Evolutionary conservation across 35 echinoderm and acorn worm species (phyloP), one percentile per base, ranked within the genome.

Genomic region (Chiridota heheva): DNA sequence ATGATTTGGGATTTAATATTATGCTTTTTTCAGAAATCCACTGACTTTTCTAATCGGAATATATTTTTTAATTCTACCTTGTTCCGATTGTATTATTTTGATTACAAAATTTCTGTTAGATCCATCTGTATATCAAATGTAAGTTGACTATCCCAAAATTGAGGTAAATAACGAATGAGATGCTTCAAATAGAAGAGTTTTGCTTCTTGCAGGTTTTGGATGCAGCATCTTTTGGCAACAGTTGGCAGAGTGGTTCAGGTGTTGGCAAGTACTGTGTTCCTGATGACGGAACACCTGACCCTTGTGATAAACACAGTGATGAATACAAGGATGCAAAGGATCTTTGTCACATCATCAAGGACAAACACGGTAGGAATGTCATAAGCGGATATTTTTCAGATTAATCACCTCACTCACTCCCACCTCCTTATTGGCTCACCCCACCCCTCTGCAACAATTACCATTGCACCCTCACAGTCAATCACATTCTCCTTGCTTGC

Each of bases 201-300:
- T 74, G 5, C 56, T 7, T 29, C 10, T 74, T 4, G 36, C 63
- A 91, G 89, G 72, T 58, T 38, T 46, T 72, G 29, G 28, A 43
- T n/a, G 65, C 44, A 34, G 66, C 75, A 41, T 49, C 58, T 38
- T 91, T 91, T 75, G 89, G 89, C 53, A 81, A 91, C 70, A 81
- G 89, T 55, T 91, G 89, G 89, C 31, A 55, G 29, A 65, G 70
- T 36, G 76, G 72, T 15, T n/a, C n/a, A n/a, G n/a, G n/a, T n/a
- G 74, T 64, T 30, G 61, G 78, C 51, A 64, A 83, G 53, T 31
- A 82, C 13, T 67, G 79, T 69, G 38, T 47, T 46, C 60, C 59
- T 44, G 79, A 82, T 43, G 60, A 59, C 8, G 79, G 63, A 25
- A 65, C 79, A 15, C 41, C 60, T 15, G 79, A 82, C 41, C 60